A percentile compares a stretch with the other conserved stretches of the same genome.
Evolutionary conservation across 2,797 vertebrate species (phyloP).

Genomic region (Coranthus polyacanthus): DNA sequence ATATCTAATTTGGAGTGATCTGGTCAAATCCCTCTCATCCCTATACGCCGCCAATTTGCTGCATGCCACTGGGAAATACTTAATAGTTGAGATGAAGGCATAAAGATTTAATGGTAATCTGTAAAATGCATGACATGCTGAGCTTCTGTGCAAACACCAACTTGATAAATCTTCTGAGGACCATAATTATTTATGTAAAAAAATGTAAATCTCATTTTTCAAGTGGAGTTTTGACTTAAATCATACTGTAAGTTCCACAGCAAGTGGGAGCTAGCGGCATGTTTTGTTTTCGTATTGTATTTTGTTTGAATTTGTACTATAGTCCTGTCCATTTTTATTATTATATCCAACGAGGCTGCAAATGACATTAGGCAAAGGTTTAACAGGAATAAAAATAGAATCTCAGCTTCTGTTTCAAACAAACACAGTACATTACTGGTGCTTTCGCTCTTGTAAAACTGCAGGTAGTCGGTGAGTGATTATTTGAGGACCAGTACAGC

Average conservation of each 20-base stretch:
- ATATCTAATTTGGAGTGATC: background rate
- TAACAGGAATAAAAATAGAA: constrained; percentile 40
- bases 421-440: constrained; percentile 31
- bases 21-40: background rate
- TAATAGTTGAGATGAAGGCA: too few relatives aligned
- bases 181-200: background rate
- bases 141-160: too few relatives aligned
- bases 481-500: constrained; percentile 19
- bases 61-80: too few relatives aligned
- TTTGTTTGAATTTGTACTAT: background rate
- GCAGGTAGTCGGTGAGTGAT: constrained; percentile 44
- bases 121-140: too few relatives aligned
- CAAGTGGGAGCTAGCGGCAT: too few relatives aligned
- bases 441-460: constrained; percentile 41
- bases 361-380: constrained; percentile 36
- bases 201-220: too few relatives aligned
- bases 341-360: constrained; percentile 13
- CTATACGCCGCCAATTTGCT: too few relatives aligned
- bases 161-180: constrained; percentile 1
- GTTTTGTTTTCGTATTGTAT: too few relatives aligned
- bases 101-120: too few relatives aligned
- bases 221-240: too few relatives aligned
- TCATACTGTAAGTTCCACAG: too few relatives aligned
- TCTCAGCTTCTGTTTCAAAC: constrained; percentile 7
- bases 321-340: constrained; percentile 4